A percentile compares a stretch with the other conserved stretches of the same genome.
Evolutionary conservation across 2,888 invertebrate species (phyloP).

Genomic region (Iselma pallidipennis): DNA sequence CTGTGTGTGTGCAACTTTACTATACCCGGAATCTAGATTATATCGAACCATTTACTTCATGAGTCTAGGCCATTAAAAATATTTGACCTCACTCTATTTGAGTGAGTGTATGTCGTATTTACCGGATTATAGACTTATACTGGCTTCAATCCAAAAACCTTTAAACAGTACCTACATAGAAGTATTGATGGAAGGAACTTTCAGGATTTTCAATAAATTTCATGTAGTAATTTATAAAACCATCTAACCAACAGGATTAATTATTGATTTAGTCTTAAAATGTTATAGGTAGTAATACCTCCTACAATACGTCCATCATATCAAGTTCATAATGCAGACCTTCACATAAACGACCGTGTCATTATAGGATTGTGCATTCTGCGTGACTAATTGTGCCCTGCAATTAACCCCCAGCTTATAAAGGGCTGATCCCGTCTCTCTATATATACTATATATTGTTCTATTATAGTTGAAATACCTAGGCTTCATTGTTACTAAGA

Average conservation of each 20-base stretch:
- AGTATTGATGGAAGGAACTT: background rate
- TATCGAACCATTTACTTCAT: slow-evolving; percentile 56
- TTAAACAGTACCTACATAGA: background rate
- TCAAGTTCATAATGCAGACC: slow-evolving; percentile 17
- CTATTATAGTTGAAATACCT: slow-evolving; percentile 17
- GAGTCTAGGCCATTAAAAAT: slow-evolving; percentile 55
- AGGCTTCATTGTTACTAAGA: slow-evolving; percentile 23
- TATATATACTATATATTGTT: slow-evolving; percentile 8
- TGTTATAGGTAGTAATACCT: background rate
- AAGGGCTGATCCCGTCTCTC: slow-evolving; percentile 27
- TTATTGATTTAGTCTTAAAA: background rate
- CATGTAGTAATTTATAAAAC: too few species aligned
- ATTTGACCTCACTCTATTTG: slow-evolving; percentile 41
- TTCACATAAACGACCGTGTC: slow-evolving; percentile 41
- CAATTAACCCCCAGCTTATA: slow-evolving; percentile 45
- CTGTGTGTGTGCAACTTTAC: background rate
- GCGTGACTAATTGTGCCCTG: slow-evolving; percentile 45
- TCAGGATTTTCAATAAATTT: background rate
- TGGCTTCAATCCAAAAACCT: background rate
- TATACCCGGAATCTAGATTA: slow-evolving; percentile 43
- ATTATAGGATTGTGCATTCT: slow-evolving; percentile 43
- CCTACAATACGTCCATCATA: background rate
- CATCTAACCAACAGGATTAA: too few species aligned
- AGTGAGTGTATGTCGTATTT: background rate
- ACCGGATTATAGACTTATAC: slow-evolving; percentile 1